A percentile compares a stretch with the other conserved stretches of the same genome.
phyloP scores from a whole-genome alignment of 2,113 vertebrate species.

The Mesoclemmys tuberculata region DNA sequence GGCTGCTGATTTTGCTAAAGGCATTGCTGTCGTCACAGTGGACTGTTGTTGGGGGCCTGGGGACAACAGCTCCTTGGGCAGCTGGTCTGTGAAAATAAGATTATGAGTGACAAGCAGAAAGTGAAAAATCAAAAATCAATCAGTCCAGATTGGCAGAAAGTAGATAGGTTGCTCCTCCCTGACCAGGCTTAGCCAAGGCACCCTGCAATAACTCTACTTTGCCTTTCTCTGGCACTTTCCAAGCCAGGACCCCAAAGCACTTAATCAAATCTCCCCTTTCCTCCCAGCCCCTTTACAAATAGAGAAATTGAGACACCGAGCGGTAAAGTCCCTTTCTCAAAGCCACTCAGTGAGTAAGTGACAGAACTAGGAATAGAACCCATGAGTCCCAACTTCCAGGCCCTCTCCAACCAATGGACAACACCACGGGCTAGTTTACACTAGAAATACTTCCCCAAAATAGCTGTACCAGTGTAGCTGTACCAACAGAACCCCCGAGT shows the following conservation, averaged over 20 bases:
- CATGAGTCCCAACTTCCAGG: background rate
- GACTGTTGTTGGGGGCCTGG: background rate
- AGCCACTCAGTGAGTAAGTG: background rate
- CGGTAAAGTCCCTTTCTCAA: background rate
- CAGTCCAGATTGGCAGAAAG: background rate
- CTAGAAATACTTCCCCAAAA: background rate
- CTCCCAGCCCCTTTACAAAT: background rate
- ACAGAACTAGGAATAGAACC: background rate
- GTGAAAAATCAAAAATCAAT: accelerated
- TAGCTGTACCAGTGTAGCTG: background rate
- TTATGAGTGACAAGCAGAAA: too few relatives aligned
- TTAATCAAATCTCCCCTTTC: background rate
- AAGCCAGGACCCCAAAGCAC: background rate
- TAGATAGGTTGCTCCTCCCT: background rate
- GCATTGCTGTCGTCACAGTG: background rate
- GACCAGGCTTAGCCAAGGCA: background rate
- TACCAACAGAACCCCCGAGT: background rate
- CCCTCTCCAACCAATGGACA: background rate
- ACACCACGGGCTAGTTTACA: background rate
- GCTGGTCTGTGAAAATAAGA: slow-evolving; percentile 53
- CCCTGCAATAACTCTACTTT: background rate
- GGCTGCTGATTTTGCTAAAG: background rate
- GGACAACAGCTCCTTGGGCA: slow-evolving; percentile 34
- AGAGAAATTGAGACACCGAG: background rate
- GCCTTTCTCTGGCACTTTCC: background rate